Base-by-base conservation (phyloP, 2,797 vertebrate genomes). In the Loris lydekkerianus region DNA sequence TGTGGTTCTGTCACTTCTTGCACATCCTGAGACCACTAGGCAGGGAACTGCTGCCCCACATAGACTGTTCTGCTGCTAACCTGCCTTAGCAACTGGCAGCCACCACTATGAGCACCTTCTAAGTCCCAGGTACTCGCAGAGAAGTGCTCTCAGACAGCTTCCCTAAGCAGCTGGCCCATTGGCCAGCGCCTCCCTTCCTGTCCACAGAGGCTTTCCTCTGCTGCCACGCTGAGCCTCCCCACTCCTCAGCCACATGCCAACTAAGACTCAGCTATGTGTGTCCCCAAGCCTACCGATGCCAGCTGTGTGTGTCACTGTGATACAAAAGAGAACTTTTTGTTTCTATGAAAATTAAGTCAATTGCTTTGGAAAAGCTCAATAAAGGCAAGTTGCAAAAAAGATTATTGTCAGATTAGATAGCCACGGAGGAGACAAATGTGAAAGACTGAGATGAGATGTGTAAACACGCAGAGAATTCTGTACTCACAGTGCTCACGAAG, bases 321-420 rank as follows among this genome's bases (percentile, higher is more conserved):
- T 82, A 94, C 29, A 31, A 72, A 89, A 88, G 73, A 77, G 58
- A 95, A 89, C 78, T 86, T 95, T 91, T 85, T 78, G 82, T 95
- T 95, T 93, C 65, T 29, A 15, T 67, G 82, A 92, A 96, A 97
- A 94, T 96, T 86, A 94, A 93, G 82, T 89, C 86, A 93, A 95
- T 94, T 77, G 91, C 86, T 91, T 95, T 88, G 77, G 75, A 96
- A 95, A 95, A 72, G 31, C 83, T 91, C 58, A 29, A 21, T 17
- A n/a, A 89, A 95, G 93, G 81, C 80, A 91, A 37, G 81, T 81
- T 96, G 75, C 63, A 58, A 83, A 31, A 86, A 89, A 81, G 65
- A 92, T 77, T 40, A 86, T 53, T 83, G n/a, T 96, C 90, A 2
- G 61, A 85, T 93, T 84, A 81, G 69, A 56, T 18, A 90, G 58